Evolutionary conservation across 1,140 invertebrate species (phyloP).

Genomic region (Sweltsa coloradensis): DNA sequence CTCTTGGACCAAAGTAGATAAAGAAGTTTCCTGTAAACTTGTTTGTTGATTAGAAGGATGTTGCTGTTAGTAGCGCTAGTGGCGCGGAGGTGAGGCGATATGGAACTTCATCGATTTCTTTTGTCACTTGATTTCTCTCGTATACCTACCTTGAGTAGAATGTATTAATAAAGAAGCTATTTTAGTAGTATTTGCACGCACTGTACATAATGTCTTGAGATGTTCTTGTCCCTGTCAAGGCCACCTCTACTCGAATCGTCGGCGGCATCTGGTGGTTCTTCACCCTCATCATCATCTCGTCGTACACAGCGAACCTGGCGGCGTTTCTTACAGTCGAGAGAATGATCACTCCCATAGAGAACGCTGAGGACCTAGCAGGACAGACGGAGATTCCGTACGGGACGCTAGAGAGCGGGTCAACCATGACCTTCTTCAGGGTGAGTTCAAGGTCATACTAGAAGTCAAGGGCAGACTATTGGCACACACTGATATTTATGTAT

Average conservation of each 20-base stretch:
- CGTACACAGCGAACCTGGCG: slow-evolving; percentile 80
- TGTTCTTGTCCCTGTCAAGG: slow-evolving; percentile 25
- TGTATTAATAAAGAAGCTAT: background rate
- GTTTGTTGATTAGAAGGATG: no score
- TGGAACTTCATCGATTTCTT: no score
- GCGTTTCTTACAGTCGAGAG: slow-evolving; percentile 78
- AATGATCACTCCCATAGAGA: slow-evolving; percentile 78
- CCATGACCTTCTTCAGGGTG: slow-evolving; percentile 71
- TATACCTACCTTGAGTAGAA: slow-evolving; percentile 3
- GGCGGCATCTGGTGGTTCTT: slow-evolving; percentile 85
- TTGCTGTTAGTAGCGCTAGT: no score
- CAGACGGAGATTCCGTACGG: slow-evolving; percentile 77
- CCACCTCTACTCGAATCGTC: slow-evolving; percentile 59
- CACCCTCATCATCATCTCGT: slow-evolving; percentile 76
- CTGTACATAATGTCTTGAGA: background rate
- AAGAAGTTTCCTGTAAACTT: no score
- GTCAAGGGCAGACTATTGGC: no score
- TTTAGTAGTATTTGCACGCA: background rate
- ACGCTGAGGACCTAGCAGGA: slow-evolving; percentile 67
- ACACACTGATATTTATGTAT: no score
- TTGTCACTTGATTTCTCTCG: no score
- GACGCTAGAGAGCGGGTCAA: slow-evolving; percentile 62
- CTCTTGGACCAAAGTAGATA: no score
- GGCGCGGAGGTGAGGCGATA: no score
- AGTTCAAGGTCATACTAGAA: no score